Conservation (phyloP, 1,140 invertebrate genomes). For the Halictus rubicundus region DNA sequence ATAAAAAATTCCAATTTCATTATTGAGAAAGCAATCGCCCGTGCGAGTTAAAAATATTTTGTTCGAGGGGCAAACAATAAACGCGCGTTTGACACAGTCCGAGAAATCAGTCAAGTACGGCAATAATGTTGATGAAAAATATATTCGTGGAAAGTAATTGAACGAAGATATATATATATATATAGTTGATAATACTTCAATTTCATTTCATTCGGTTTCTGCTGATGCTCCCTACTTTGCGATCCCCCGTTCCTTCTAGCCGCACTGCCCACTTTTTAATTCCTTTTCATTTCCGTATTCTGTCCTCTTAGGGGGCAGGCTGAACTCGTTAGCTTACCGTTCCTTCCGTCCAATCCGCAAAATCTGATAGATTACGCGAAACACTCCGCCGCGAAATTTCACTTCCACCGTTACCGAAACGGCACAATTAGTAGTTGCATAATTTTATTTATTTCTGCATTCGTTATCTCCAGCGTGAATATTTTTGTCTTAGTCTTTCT, state of each 20-base stretch:
- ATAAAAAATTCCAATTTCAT: neutral
- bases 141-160: neutral
- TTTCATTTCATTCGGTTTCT: constrained; percentile 4
- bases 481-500: too few relatives aligned
- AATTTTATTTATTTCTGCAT: too few relatives aligned
- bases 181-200: neutral
- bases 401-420: too few relatives aligned
- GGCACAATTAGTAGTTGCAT: too few relatives aligned
- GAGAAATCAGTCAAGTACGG: neutral
- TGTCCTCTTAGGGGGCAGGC: neutral
- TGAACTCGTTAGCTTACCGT: neutral
- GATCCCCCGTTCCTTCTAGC: neutral
- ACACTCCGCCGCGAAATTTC: neutral
- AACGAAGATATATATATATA: neutral
- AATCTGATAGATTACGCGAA: neutral
- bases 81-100: neutral
- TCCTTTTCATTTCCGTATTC: constrained; percentile 2
- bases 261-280: neutral
- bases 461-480: too few relatives aligned
- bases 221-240: neutral
- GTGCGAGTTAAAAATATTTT: neutral
- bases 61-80: neutral
- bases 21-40: neutral
- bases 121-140: constrained; percentile 4
- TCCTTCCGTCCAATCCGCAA: neutral